A percentile compares a stretch with the other conserved stretches of the same genome.
Evolutionary conservation across 2,113 vertebrate species (phyloP).

Genomic region (Cebidichthys violaceus): DNA sequence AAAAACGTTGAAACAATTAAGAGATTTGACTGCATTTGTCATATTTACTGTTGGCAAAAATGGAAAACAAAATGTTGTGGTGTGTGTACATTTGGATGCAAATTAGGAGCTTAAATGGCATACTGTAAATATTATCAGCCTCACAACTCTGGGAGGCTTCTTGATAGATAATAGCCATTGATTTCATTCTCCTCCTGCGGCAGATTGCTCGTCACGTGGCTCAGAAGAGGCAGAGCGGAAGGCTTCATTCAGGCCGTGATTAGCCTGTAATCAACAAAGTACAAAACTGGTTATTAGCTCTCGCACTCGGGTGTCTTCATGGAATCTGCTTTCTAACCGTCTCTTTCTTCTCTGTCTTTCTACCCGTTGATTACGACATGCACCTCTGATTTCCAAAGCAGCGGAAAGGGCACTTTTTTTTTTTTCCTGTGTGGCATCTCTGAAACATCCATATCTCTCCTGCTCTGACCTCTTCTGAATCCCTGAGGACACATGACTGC

Average conservation of each 20-base stretch:
- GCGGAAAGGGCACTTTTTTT: conserved; percentile 75
- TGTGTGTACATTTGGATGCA: conserved; percentile 44
- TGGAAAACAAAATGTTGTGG: conserved; percentile 17
- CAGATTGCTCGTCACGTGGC: conserved; percentile 81
- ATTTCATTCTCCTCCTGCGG: conserved; percentile 66
- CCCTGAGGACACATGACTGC: conserved; percentile 82
- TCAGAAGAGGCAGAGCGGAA: conserved; percentile 68
- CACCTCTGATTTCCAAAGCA: conserved; percentile 86
- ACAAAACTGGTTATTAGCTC: conserved; percentile 94
- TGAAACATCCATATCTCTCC: conserved; percentile 22
- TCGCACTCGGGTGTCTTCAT: conserved; percentile 88
- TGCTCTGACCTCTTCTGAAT: conserved; percentile 84
- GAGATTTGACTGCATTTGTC: neutral
- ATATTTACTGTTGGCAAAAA: neutral
- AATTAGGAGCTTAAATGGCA: conserved; percentile 66
- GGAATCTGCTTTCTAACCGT: conserved; percentile 85
- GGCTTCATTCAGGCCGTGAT: conserved; percentile 90
- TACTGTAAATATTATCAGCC: conserved; percentile 87
- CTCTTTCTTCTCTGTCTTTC: conserved; percentile 27
- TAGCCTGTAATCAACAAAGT: conserved; percentile 94
- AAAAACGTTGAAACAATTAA: neutral
- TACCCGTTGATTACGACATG: conserved; percentile 87
- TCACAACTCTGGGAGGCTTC: conserved; percentile 77
- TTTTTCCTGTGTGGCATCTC: conserved; percentile 7
- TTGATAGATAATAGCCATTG: conserved; percentile 79